Evolutionary conservation across 2,113 vertebrate species (phyloP).

Genomic region (Erythrocercus mccallii): DNA sequence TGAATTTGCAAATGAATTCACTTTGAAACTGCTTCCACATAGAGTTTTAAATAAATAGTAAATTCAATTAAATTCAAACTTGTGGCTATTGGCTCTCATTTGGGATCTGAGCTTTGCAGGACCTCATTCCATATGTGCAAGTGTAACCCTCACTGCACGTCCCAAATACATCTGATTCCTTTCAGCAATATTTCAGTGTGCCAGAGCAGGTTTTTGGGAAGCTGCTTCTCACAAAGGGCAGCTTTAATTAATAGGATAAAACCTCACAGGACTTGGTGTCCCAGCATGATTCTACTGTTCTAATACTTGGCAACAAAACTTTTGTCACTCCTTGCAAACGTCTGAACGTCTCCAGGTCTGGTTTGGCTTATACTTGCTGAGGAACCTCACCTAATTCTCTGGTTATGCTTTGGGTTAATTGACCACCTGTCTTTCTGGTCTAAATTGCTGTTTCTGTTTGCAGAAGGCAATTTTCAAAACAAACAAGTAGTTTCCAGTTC

Average conservation of each 20-base stretch:
- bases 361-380: background rate
- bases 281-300: background rate
- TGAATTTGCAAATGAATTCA: background rate
- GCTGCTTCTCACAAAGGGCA: background rate
- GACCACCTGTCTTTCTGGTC: background rate
- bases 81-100: background rate
- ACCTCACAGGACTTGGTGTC: background rate
- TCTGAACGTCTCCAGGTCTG: background rate
- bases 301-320: background rate
- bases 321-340: background rate
- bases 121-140: fast-evolving
- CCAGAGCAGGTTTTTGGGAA: background rate
- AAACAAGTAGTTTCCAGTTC: background rate
- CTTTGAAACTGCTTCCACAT: background rate
- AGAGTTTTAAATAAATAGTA: background rate
- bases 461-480: background rate
- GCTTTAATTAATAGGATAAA: background rate
- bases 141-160: background rate
- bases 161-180: background rate
- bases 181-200: no score
- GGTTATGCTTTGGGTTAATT: background rate
- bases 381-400: background rate
- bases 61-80: background rate
- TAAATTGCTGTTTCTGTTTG: background rate
- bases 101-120: background rate